Percentiles rank a stretch among this genome's conserved stretches.
These are phyloP conservation scores for Andrena minutula DNA, from an alignment of 2,888 invertebrate genomes.

Conservation along the genomic window DNA sequence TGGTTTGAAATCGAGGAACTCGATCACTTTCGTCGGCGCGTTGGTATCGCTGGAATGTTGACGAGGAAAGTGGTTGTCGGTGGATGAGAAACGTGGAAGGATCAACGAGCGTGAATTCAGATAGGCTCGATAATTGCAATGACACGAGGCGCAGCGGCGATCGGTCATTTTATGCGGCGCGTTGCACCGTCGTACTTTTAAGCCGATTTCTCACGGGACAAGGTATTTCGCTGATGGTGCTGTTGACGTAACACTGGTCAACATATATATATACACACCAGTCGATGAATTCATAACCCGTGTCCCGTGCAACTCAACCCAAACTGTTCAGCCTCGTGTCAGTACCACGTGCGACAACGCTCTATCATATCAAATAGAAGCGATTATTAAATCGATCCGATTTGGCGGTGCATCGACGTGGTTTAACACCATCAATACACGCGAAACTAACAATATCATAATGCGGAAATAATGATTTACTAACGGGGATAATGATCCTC, in stretches of 20 bases:
- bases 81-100: background rate
- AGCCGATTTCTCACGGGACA: slow-evolving; percentile 57
- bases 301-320: slow-evolving; percentile 30
- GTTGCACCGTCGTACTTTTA: slow-evolving; percentile 44
- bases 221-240: slow-evolving; percentile 29
- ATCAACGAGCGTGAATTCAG: slow-evolving; percentile 3
- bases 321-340: slow-evolving; percentile 41
- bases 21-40: background rate
- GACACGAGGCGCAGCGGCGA: background rate
- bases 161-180: slow-evolving; percentile 24
- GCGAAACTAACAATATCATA: background rate
- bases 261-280: background rate
- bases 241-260: slow-evolving; percentile 45
- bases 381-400: slow-evolving; percentile 47
- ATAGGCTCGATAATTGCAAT: slow-evolving; percentile 30
- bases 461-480: background rate
- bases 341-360: slow-evolving; percentile 32
- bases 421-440: background rate
- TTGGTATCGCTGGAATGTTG: background rate
- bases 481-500: no score
- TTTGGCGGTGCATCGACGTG: background rate
- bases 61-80: background rate
- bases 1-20: background rate
- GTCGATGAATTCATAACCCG: slow-evolving; percentile 49
- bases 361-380: slow-evolving; percentile 42